These are phyloP conservation scores for Macrophya alboannulata DNA, from an alignment of 2,888 invertebrate species.

Conservation along the genomic window DNA sequence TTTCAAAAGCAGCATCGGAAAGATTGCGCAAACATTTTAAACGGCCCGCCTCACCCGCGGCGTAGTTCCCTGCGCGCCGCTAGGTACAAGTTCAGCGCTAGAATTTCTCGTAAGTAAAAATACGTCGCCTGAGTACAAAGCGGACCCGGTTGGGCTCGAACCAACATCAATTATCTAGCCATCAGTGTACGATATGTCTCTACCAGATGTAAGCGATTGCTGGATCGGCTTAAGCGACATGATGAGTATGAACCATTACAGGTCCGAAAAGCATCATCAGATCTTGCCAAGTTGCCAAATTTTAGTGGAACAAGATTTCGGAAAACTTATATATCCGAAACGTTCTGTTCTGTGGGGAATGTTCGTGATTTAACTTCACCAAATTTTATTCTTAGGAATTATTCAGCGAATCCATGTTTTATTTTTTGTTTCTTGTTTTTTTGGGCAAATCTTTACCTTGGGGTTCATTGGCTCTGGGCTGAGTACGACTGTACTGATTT, in stretches of 20 bases:
- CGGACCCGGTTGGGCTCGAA: not conserved
- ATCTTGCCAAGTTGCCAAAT: too few species aligned
- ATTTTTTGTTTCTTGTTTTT: not conserved
- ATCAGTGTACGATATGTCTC: not conserved
- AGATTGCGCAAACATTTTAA: not conserved
- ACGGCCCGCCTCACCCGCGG: not conserved
- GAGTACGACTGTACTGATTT: constrained; percentile 84
- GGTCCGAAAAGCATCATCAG: too few species aligned
- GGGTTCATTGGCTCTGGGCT: constrained; percentile 79
- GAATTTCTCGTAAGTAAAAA: not conserved
- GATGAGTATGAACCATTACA: too few species aligned
- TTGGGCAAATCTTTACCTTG: constrained; percentile 75
- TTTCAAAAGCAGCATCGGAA: not conserved
- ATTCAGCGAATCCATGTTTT: not conserved
- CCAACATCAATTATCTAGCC: not conserved
- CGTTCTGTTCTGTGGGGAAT: not conserved
- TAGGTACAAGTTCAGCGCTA: not conserved
- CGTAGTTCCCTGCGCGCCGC: not conserved
- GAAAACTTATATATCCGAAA: not conserved
- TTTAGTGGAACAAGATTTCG: too few species aligned
- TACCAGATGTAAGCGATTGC: too few species aligned
- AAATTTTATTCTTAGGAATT: not conserved
- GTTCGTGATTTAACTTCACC: not conserved
- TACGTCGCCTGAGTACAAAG: not conserved
- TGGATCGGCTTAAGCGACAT: too few species aligned